Percentiles rank a stretch among this genome's conserved stretches.
phyloP scores from a whole-genome alignment of 2,113 vertebrate genomes.

The Hemiprocne comata region DNA sequence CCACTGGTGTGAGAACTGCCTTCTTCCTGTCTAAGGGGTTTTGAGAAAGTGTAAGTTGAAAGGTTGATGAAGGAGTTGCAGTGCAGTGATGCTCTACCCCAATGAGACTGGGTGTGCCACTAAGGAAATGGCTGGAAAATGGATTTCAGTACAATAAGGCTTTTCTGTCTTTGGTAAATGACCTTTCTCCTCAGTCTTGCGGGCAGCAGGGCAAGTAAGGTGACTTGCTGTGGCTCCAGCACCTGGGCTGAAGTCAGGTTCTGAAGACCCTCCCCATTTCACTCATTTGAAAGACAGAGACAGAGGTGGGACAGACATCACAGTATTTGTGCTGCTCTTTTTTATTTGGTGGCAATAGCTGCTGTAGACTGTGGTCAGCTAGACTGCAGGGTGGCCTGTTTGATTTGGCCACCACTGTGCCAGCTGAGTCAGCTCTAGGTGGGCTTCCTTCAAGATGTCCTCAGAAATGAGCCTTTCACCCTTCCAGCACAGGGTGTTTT shows the following conservation, averaged over 20 bases:
- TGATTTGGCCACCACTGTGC: background rate
- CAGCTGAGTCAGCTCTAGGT: background rate
- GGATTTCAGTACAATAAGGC: background rate
- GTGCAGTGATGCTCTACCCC: background rate
- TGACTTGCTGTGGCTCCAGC: background rate
- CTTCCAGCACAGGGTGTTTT: background rate
- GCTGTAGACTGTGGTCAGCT: background rate
- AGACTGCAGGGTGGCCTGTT: background rate
- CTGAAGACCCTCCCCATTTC: background rate
- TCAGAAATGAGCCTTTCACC: background rate
- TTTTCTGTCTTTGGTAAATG: background rate
- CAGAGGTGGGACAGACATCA: background rate
- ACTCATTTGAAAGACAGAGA: background rate
- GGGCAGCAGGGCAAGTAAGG: background rate
- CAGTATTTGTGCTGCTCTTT: rapidly evolving
- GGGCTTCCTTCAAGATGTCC: background rate
- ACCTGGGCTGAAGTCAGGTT: background rate
- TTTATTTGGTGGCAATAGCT: background rate
- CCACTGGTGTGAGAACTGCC: background rate
- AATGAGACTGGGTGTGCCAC: background rate
- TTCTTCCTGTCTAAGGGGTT: background rate
- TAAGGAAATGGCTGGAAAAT: background rate
- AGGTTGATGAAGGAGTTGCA: background rate
- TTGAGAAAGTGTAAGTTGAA: background rate
- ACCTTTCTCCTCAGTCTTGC: background rate